Conservation (phyloP, 2,797 vertebrate species). For the Dallia pectoralis region DNA sequence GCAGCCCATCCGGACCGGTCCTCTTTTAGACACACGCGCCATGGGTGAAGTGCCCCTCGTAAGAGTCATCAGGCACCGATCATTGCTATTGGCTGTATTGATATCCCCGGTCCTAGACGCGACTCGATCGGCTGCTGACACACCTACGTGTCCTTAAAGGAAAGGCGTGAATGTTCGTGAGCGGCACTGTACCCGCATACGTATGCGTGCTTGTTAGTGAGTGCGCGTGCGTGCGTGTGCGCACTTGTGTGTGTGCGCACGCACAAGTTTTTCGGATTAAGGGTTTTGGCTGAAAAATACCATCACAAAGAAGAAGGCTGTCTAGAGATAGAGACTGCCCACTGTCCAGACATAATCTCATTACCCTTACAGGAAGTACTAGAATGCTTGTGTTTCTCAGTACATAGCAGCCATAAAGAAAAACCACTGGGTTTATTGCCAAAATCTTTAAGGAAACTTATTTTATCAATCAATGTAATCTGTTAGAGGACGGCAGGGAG, state of each 20-base stretch:
- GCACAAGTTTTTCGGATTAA: slow-evolving; percentile 7
- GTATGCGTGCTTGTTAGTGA: background rate
- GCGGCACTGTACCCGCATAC: background rate
- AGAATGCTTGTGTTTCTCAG: background rate
- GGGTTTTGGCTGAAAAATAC: slow-evolving; percentile 7
- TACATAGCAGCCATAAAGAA: background rate
- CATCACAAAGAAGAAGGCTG: background rate
- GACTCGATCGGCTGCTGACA: slow-evolving; percentile 36
- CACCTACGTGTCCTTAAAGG: slow-evolving; percentile 22
- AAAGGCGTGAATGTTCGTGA: background rate
- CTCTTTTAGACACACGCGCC: slow-evolving; percentile 34
- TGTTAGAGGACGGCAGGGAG: background rate
- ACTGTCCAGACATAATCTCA: background rate
- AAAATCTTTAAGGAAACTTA: background rate
- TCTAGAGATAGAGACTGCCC: slow-evolving; percentile 5
- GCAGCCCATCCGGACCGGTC: slow-evolving; percentile 21
- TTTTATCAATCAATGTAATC: background rate
- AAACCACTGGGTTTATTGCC: background rate
- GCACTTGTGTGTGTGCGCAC: background rate
- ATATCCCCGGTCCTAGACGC: slow-evolving; percentile 35
- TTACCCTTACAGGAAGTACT: background rate
- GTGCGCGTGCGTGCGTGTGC: background rate
- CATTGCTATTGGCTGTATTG: slow-evolving; percentile 48
- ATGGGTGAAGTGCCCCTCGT: slow-evolving; percentile 27
- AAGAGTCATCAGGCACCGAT: slow-evolving; percentile 31